Evolutionary conservation across 2,888 invertebrate genomes (phyloP), one percentile per base, ranked within the genome.

Genomic region (Andrena haemorrhoa): DNA sequence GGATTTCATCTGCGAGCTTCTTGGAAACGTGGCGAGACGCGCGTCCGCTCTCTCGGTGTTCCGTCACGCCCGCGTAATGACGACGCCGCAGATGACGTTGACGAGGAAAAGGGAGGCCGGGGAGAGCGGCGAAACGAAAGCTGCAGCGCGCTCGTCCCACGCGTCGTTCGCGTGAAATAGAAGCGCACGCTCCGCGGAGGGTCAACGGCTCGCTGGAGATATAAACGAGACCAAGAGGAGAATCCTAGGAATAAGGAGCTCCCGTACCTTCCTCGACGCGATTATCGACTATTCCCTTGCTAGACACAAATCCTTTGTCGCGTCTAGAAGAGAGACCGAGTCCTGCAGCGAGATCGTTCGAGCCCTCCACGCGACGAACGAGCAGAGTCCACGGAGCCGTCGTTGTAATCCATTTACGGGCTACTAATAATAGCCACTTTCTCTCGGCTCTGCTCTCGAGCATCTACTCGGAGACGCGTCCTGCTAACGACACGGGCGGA

Each of bases 81-180:
- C 75, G 76, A 70, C 29, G 68, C 63, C 75, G 64, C 70, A 58
- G 41, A 74, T 76, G 63, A 66, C 70, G 60, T 64, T 56, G 70
- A 74, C 61, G 70, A n/a, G 47, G 60, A n/a, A 56, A 35, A 53
- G 60, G 56, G 49, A n/a, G 35, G 47, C 33, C 35, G 23, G 51
- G 31, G 26, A 49, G 68, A 64, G 26, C 3, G 7, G 31, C 0
- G 35, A 33, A 77, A 70, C 60, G 82, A 73, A 51, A 73, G 74
- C 64, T 58, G 31, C 51, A 53, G 23, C 0, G 49, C 16, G 29
- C 47, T 69, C 61, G 60, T 73, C 80, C 63, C 72, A 64, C 69
- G 78, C 77, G 72, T 66, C 64, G 78, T n/a, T 64, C 80, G 60
- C 72, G 72, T 60, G 73, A 81, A 77, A 73, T 80, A 77, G 80